Percentiles rank a stretch among this genome's conserved stretches.
Evolutionary conservation across 2,888 invertebrate genomes (phyloP).

Genomic region (Sabellastarte sp.): DNA sequence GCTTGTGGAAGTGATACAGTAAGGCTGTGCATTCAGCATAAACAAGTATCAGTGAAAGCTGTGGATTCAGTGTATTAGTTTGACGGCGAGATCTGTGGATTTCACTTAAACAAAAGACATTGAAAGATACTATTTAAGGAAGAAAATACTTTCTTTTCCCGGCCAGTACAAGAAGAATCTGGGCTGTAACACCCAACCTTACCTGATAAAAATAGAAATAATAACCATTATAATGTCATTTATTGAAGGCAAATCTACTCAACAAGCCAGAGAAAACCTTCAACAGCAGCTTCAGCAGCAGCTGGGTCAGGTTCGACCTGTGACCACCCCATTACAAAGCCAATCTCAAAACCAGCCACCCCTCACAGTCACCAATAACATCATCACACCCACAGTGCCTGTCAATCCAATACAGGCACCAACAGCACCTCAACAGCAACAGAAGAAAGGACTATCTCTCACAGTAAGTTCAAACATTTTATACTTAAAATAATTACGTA

Average conservation of each 20-base stretch:
- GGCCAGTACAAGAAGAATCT: too few relatives aligned
- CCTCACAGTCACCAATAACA: not conserved
- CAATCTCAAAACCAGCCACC: slow-evolving; percentile 9
- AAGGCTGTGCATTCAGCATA: too few relatives aligned
- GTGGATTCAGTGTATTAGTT: too few relatives aligned
- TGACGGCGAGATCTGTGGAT: too few relatives aligned
- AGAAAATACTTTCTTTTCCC: too few relatives aligned
- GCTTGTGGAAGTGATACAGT: too few relatives aligned
- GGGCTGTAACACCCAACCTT: slow-evolving; percentile 69
- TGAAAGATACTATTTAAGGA: too few relatives aligned
- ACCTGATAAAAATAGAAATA: slow-evolving; percentile 59
- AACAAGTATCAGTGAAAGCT: too few relatives aligned
- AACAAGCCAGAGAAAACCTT: slow-evolving; percentile 50
- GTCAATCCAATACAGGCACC: not conserved
- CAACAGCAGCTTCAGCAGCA: slow-evolving; percentile 52
- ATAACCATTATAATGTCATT: not conserved
- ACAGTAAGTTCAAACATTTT: slow-evolving; percentile 54
- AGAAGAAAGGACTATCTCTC: slow-evolving; percentile 54
- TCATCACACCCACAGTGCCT: not conserved
- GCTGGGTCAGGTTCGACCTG: slow-evolving; percentile 22
- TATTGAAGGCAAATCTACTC: slow-evolving; percentile 20
- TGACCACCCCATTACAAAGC: slow-evolving; percentile 4
- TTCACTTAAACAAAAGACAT: too few relatives aligned
- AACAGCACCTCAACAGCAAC: slow-evolving; percentile 1
- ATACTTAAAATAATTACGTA: too few relatives aligned